Evolutionary conservation across 2,888 invertebrate genomes (phyloP), one percentile per base, ranked within the genome.

Genomic region (Erebia palarica): DNA sequence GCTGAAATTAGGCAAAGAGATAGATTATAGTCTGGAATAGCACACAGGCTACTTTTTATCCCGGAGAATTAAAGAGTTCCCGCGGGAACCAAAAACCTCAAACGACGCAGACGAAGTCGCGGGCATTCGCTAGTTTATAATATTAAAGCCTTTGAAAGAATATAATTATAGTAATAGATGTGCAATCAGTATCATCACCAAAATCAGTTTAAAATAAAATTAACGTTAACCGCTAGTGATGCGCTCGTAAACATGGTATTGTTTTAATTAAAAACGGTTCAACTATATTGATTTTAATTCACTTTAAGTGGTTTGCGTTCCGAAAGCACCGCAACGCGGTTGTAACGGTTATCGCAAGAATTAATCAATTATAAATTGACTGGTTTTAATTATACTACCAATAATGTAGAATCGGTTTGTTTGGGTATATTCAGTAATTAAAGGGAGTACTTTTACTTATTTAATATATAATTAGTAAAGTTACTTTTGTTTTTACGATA

Each of bases 201-300:
- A 21, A 27, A 49, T 64, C 27, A 14, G 51, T 18, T 65, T 57
- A n/a, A 44, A 65, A 57, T 65, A 55, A 65, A 65, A 64, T 64
- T 55, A 55, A 44, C 65, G 18, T 7, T 65, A 55, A 65, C 65
- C 65, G 42, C 65, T n/a, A 65, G 53, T 65, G 53, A 65, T 11
- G 36, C 16, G 65, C 36, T 18, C 42, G 44, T 55, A 55, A 55
- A 65, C 65, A 65, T 42, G 13, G 55, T 57, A 58, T 21, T 69
- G 69, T 64, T 64, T 70, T 49, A 65, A 49, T 70, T 65, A 65
- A 68, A 70, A 68, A 70, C 67, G n/a, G 60, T 70, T 68, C 55
- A 65, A 65, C 61, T 70, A 49, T 36, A 51, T 64, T 64, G 10
- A 64, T 36, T 64, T 64, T 64, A 64, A 64, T 64, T 64, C 18